Conservation (phyloP, 2,888 invertebrate species). For the Aethes cnicana region DNA sequence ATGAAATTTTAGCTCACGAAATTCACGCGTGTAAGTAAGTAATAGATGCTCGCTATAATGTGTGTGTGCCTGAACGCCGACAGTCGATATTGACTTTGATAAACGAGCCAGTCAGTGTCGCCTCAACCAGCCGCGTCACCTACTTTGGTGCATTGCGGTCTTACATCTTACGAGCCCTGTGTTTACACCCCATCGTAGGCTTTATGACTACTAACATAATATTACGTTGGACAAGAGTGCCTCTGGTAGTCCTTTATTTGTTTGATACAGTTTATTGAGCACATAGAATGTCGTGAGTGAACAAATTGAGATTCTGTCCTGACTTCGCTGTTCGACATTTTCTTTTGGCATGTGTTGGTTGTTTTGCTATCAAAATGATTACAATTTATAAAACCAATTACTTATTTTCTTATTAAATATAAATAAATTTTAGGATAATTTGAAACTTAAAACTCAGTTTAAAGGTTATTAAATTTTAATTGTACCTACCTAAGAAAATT, state of each 20-base stretch:
- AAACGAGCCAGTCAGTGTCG: conserved; percentile 76
- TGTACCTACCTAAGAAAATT: no score
- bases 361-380: conserved; percentile 1
- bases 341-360: conserved; percentile 37
- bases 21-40: conserved; percentile 30
- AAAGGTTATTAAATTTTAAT: no score
- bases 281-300: conserved; percentile 58
- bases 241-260: conserved; percentile 67
- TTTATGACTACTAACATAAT: conserved; percentile 73
- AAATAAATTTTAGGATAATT: no score
- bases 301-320: conserved; percentile 43
- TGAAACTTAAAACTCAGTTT: no score
- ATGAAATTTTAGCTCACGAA: conserved; percentile 30
- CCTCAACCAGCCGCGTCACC: conserved; percentile 75
- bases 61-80: conserved; percentile 61
- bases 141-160: conserved; percentile 79
- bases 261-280: conserved; percentile 67
- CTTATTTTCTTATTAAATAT: no score
- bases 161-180: conserved; percentile 60
- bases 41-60: conserved; percentile 46
- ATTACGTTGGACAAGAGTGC: conserved; percentile 62
- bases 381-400: no score
- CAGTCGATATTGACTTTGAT: conserved; percentile 81
- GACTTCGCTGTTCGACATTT: conserved; percentile 38
- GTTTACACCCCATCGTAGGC: conserved; percentile 73